Evolutionary conservation across 2,888 invertebrate genomes (phyloP), one percentile per base, ranked within the genome.

Genomic region (Achlya flavicornis): DNA sequence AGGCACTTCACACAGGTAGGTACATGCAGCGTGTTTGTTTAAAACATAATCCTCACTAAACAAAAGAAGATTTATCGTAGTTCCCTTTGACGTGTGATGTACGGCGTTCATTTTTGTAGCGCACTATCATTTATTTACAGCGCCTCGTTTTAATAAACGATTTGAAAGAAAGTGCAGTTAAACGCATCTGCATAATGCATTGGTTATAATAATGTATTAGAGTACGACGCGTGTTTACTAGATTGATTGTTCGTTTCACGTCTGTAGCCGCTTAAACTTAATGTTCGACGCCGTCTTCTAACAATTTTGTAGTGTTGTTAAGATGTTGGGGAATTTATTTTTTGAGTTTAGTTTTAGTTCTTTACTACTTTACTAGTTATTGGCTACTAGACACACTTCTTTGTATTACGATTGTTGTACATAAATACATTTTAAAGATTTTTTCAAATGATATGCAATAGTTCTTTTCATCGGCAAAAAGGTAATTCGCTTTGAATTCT

Each of bases 1-100:
- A 53, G 53, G 16, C 53, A 53, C 53, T 53, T 53, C 10, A 53
- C 60, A 60, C 16, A 16, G 35, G 65, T 68, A 16, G n/a, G 64
- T 68, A 69, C 70, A 67, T 66, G 58, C 19, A 19, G 63, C 62
- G 64, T 67, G 68, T 68, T 68, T 70, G 68, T 75, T 72, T 80
- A 76, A 73, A 75, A 82, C 83, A 81, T 84, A 81, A 80, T 72
- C 41, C 0, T 77, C 73, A 75, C 81, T 78, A 84, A 85, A 90
- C 88, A 91, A 90, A 89, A 82, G 87, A 87, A 85, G 88, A 91
- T 91, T 87, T 82, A 91, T 90, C 58, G 73, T 80, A 80, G 81
- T 86, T 84, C 80, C 85, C 84, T 82, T 78, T 83, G 87, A 84
- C 84, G 80, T 75, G 81, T 86, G 87, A 85, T 83, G 83, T 81